phyloP scores from a whole-genome alignment of 2,888 invertebrate species.

The Drosophila vallismaia region DNA sequence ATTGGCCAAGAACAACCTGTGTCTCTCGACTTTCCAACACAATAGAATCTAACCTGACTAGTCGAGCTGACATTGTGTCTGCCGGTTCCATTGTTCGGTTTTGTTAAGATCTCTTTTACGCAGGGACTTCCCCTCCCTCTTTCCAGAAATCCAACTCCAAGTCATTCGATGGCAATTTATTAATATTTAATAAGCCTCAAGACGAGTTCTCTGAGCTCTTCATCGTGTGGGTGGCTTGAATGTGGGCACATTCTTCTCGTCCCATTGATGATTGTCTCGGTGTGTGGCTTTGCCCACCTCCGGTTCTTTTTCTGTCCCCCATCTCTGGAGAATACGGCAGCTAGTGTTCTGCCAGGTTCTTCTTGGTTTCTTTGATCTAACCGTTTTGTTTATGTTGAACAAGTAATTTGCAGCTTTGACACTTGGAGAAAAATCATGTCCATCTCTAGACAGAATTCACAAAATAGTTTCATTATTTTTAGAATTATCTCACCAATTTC shows the following conservation, averaged over 20 bases:
- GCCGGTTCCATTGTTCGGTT: constrained; percentile 32
- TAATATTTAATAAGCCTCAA: constrained; percentile 53
- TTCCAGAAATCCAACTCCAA: constrained; percentile 13
- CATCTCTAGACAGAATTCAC: no score
- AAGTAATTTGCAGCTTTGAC: constrained; percentile 57
- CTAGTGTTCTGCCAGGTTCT: constrained; percentile 13
- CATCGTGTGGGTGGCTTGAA: constrained; percentile 56
- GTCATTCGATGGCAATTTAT: constrained; percentile 46
- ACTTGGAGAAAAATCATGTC: constrained; percentile 12
- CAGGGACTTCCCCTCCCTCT: constrained; percentile 8
- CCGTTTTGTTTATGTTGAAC: constrained; percentile 68
- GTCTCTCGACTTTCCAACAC: constrained; percentile 15
- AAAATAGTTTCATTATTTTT: no score
- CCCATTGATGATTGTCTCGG: constrained; percentile 42
- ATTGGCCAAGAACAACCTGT: constrained; percentile 53
- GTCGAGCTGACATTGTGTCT: constrained; percentile 45
- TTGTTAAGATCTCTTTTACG: constrained; percentile 38
- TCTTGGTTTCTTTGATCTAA: constrained; percentile 61
- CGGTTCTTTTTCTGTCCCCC: neutral
- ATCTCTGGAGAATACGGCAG: constrained; percentile 18
- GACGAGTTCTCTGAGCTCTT: constrained; percentile 52
- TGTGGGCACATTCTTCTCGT: constrained; percentile 48
- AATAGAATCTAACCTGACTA: constrained; percentile 38
- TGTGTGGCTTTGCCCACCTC: constrained; percentile 39
- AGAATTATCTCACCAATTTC: neutral